These are phyloP conservation scores for Blera fallax DNA, from an alignment of 2,888 invertebrate genomes.

Conservation along the genomic window DNA sequence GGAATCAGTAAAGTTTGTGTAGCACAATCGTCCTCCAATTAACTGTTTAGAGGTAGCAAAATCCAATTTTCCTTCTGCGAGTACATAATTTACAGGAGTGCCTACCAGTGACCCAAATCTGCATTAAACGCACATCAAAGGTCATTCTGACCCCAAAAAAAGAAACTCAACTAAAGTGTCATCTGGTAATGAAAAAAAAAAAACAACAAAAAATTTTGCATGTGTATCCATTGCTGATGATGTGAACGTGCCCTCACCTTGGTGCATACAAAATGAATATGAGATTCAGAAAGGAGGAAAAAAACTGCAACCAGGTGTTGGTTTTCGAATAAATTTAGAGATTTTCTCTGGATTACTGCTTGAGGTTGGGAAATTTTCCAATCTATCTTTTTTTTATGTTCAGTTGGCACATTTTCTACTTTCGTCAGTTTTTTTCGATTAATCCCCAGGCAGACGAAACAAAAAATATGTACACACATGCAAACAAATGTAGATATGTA, in stretches of 20 bases:
- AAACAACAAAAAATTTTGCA: neutral
- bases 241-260: slow-evolving; percentile 15
- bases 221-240: slow-evolving; percentile 1
- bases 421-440: neutral
- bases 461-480: too few species aligned
- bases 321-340: slow-evolving; percentile 35
- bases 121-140: neutral
- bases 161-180: slow-evolving; percentile 8
- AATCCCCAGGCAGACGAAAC: neutral
- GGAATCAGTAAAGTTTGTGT: neutral
- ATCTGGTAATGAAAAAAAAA: neutral
- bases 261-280: slow-evolving; percentile 14
- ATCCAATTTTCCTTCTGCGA: neutral
- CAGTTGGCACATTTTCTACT: neutral
- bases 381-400: neutral
- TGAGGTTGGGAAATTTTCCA: slow-evolving; percentile 21
- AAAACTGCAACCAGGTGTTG: slow-evolving; percentile 38
- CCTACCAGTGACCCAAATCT: neutral
- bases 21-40: too few species aligned
- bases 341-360: slow-evolving; percentile 29
- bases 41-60: neutral
- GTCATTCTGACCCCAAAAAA: slow-evolving; percentile 3
- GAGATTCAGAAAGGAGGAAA: neutral
- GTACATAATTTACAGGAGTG: slow-evolving; percentile 2
- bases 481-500: neutral